phyloP scores from a whole-genome alignment of 1,140 invertebrate genomes.

The Lethrus apterus region DNA sequence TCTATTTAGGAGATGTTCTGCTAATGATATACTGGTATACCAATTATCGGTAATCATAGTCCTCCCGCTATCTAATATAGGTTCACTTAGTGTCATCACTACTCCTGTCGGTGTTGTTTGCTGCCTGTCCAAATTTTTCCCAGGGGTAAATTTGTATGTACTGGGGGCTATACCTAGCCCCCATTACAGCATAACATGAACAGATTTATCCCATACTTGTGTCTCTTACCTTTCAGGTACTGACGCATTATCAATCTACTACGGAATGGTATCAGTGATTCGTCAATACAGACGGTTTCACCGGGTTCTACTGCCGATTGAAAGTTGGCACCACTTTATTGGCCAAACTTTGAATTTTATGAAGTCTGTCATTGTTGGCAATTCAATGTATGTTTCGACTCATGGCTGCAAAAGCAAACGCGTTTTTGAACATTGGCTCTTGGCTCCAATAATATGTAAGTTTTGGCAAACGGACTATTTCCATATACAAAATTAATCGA shows the following conservation, averaged over 20 bases:
- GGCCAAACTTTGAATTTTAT: too few species aligned
- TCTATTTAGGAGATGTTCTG: conserved; percentile 32
- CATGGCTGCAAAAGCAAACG: too few species aligned
- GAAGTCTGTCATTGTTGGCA: too few species aligned
- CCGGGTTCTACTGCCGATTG: neutral
- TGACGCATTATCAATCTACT: conserved; percentile 37
- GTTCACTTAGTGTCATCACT: conserved; percentile 24
- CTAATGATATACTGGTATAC: conserved; percentile 37
- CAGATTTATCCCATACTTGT: conserved; percentile 41
- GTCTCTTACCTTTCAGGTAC: conserved; percentile 38
- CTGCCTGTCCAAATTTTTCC: conserved; percentile 23
- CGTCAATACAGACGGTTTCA: conserved; percentile 28
- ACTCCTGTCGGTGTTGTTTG: conserved; percentile 19
- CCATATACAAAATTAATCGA: too few species aligned
- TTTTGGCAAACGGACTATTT: too few species aligned
- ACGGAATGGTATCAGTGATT: conserved; percentile 40
- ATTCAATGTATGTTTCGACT: too few species aligned
- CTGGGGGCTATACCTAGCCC: conserved; percentile 38
- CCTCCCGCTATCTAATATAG: conserved; percentile 30
- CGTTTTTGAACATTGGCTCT: too few species aligned
- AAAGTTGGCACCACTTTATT: neutral
- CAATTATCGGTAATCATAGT: conserved; percentile 40
- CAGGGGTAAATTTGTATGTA: conserved; percentile 35
- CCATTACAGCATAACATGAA: conserved; percentile 38
- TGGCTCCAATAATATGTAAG: too few species aligned